Conservation (phyloP, 2,113 vertebrate species). For the Ranitomeya imitator region DNA sequence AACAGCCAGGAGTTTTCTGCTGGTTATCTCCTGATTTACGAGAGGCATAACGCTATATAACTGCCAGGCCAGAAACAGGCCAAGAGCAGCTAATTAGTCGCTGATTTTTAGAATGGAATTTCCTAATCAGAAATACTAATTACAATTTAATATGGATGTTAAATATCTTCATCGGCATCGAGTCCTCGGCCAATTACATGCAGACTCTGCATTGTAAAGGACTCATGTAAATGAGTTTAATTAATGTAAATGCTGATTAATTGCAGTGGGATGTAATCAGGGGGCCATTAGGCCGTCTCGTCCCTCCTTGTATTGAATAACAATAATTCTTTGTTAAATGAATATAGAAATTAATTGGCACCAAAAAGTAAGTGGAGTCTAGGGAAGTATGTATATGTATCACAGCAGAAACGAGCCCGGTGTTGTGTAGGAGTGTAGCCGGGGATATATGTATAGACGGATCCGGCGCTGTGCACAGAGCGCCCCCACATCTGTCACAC, state of each 20-base stretch:
- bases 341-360: conserved; percentile 36
- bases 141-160: conserved; percentile 80
- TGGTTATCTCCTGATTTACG: conserved; percentile 48
- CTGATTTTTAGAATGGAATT: conserved; percentile 79
- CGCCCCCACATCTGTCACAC: too few relatives aligned
- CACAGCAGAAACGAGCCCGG: not conserved
- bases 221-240: conserved; percentile 80
- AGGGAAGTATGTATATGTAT: not conserved
- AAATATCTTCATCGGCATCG: conserved; percentile 75
- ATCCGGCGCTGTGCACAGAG: too few relatives aligned
- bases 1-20: not conserved
- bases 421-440: not conserved
- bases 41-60: conserved; percentile 11
- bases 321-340: conserved; percentile 57
- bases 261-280: conserved; percentile 73
- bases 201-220: conserved; percentile 70
- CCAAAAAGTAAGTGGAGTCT: conserved; percentile 28
- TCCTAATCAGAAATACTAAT: conserved; percentile 82
- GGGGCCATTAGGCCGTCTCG: conserved; percentile 60
- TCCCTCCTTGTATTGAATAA: conserved; percentile 68
- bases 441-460: too few relatives aligned
- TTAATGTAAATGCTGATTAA: conserved; percentile 79
- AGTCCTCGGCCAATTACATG: conserved; percentile 74
- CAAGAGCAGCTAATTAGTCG: conserved; percentile 78
- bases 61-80: conserved; percentile 61